Evolutionary conservation across 2,113 vertebrate species (phyloP).

Genomic region (Odobenus rosmarus): DNA sequence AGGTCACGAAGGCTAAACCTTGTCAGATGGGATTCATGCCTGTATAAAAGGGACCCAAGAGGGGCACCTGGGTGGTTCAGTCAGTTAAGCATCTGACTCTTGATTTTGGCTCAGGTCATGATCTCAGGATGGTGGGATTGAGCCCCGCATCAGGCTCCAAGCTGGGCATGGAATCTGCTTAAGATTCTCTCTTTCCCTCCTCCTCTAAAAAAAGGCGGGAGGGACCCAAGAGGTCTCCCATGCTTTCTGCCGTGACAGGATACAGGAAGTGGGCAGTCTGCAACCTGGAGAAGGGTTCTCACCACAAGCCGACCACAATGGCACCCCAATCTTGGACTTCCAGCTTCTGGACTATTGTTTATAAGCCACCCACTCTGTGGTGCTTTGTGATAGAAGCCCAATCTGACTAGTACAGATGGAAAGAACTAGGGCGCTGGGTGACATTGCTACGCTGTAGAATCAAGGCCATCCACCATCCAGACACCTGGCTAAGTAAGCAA

Average conservation of each 20-base stretch:
- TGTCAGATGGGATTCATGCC: background rate
- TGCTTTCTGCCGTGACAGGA: background rate
- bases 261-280: background rate
- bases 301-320: background rate
- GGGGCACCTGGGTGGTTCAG: background rate
- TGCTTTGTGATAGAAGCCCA: background rate
- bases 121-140: background rate
- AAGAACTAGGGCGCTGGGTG: background rate
- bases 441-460: background rate
- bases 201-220: background rate
- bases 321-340: background rate
- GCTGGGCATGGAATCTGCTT: background rate
- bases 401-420: background rate
- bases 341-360: background rate
- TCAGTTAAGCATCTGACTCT: background rate
- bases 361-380: background rate
- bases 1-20: background rate
- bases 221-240: background rate
- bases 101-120: background rate
- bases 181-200: background rate
- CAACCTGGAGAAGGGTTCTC: background rate
- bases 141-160: background rate
- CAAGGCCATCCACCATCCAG: background rate
- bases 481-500: background rate
- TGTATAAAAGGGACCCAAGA: background rate